Conservation (phyloP, 1,140 invertebrate genomes). For the Nilaparvata lugens region DNA sequence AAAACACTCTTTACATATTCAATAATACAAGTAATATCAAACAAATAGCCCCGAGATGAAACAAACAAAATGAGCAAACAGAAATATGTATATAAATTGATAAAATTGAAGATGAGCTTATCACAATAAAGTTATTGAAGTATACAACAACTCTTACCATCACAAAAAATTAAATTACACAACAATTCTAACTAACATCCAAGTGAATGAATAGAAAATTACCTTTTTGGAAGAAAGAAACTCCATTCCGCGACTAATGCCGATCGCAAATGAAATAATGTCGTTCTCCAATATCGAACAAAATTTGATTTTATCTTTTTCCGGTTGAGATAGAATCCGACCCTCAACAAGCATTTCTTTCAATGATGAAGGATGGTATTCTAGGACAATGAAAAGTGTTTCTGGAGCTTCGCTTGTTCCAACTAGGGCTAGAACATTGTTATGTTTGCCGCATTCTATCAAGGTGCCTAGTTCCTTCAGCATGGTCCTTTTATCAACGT, state of each 20-base stretch:
- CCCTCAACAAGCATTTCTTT: slow-evolving; percentile 58
- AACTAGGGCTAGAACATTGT: slow-evolving; percentile 61
- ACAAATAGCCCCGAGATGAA: too few relatives aligned
- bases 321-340: slow-evolving; percentile 43
- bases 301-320: slow-evolving; percentile 42
- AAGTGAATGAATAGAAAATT: slow-evolving; percentile 11
- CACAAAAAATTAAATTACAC: too few relatives aligned
- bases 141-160: too few relatives aligned
- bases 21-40: too few relatives aligned
- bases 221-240: slow-evolving; percentile 47
- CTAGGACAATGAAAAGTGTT: slow-evolving; percentile 57
- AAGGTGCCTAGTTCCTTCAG: slow-evolving; percentile 62
- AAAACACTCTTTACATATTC: too few relatives aligned
- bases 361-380: slow-evolving; percentile 51
- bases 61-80: too few relatives aligned
- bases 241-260: slow-evolving; percentile 55
- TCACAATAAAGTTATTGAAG: too few relatives aligned
- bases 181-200: too few relatives aligned
- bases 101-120: too few relatives aligned
- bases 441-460: slow-evolving; percentile 51
- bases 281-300: slow-evolving; percentile 49
- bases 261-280: slow-evolving; percentile 44
- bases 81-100: too few relatives aligned
- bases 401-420: slow-evolving; percentile 70
- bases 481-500: slow-evolving; percentile 52